A percentile compares a stretch with the other conserved stretches of the same genome.
Conservation (phyloP, 2,113 vertebrate genomes). For the Alligator mississippiensis region DNA sequence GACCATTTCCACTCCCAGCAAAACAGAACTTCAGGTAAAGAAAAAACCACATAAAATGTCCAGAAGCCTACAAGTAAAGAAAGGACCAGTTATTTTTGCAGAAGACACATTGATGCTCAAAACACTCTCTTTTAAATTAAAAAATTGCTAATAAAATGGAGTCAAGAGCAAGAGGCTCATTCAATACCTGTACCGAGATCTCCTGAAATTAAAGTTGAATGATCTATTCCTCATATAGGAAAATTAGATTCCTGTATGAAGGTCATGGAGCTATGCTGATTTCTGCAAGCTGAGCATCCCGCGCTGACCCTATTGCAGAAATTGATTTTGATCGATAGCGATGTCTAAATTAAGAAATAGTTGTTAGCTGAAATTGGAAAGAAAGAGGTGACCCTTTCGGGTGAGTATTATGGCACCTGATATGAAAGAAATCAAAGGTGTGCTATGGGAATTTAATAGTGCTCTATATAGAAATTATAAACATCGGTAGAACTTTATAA, state of each 20-base stretch:
- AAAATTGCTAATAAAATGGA: background rate
- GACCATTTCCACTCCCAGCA: constrained; percentile 10
- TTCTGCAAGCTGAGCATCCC: background rate
- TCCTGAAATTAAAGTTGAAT: no score
- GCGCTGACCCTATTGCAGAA: constrained; percentile 9
- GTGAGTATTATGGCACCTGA: constrained; percentile 22
- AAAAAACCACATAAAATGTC: background rate
- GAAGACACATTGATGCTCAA: constrained; percentile 11
- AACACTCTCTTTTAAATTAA: constrained; percentile 20
- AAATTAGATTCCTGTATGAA: background rate
- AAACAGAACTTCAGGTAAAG: background rate
- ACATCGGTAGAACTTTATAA: constrained; percentile 67
- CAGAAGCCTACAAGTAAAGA: background rate
- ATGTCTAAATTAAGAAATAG: constrained; percentile 33
- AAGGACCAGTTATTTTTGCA: constrained; percentile 10
- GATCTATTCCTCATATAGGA: no score
- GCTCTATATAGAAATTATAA: constrained; percentile 63
- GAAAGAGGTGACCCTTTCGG: constrained; percentile 20
- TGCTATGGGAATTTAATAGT: constrained; percentile 54
- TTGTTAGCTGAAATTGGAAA: background rate
- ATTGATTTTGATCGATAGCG: background rate
- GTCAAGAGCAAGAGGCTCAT: constrained; percentile 26
- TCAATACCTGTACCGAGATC: no score
- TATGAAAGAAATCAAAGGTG: background rate
- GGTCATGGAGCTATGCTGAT: background rate